phyloP scores from a whole-genome alignment of 2,113 vertebrate genomes.

The Myxocyprinus asiaticus region DNA sequence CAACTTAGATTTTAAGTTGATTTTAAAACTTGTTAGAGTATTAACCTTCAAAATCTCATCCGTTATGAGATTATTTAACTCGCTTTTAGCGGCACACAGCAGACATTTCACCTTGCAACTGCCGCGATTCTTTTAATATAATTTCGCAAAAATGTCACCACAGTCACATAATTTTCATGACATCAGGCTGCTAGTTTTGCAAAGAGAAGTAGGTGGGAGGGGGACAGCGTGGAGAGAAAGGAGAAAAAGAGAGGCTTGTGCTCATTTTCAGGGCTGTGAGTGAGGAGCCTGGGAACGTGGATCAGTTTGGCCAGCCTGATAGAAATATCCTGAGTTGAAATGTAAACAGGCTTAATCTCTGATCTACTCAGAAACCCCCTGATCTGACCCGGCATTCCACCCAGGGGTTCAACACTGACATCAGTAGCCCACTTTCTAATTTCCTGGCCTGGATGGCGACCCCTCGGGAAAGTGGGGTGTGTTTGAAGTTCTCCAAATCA shows the following conservation, averaged over 20 bases:
- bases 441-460: constrained; percentile 68
- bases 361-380: constrained; percentile 63
- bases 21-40: too few relatives aligned
- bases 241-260: constrained; percentile 67
- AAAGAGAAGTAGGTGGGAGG: constrained; percentile 10
- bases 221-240: constrained; percentile 30
- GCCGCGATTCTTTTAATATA: too few relatives aligned
- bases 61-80: too few relatives aligned
- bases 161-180: too few relatives aligned
- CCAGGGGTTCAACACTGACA: constrained; percentile 67
- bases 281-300: constrained; percentile 75
- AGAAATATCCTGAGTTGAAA: constrained; percentile 82
- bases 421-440: constrained; percentile 73
- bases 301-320: constrained; percentile 68
- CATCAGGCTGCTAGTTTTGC: too few relatives aligned
- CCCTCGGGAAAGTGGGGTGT: constrained; percentile 57
- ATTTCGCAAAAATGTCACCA: too few relatives aligned
- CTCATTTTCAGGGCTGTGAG: constrained; percentile 66
- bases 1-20: too few relatives aligned
- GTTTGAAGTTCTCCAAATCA: constrained; percentile 61
- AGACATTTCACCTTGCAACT: too few relatives aligned
- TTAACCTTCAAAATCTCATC: too few relatives aligned
- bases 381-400: constrained; percentile 66
- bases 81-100: too few relatives aligned
- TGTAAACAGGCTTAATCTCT: constrained; percentile 83